These are phyloP conservation scores for Proctacanthus coquilletti DNA, from an alignment of 1,140 invertebrate genomes.

Conservation along the genomic window DNA sequence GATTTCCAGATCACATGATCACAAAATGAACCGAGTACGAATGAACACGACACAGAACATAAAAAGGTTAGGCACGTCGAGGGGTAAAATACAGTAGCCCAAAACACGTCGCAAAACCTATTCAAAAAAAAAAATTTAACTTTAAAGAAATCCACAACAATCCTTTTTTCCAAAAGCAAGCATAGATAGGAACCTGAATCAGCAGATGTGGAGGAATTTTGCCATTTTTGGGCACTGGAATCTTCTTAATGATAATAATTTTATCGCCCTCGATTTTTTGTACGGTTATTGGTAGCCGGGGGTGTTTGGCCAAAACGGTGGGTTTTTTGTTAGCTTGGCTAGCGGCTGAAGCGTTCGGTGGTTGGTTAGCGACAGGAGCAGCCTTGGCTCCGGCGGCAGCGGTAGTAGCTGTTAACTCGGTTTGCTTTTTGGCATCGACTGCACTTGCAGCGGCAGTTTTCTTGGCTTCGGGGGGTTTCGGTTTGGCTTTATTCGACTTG, in stretches of 20 bases:
- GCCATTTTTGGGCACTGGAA: constrained; percentile 26
- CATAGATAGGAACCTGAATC: no score
- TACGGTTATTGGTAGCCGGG: constrained; percentile 24
- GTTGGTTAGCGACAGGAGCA: no score
- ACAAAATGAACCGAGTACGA: no score
- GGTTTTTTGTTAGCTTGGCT: constrained; percentile 8
- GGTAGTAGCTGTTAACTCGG: constrained; percentile 22
- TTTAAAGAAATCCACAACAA: no score
- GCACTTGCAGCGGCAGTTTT: constrained; percentile 5
- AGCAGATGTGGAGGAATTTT: constrained; percentile 29
- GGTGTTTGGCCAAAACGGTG: constrained; percentile 9
- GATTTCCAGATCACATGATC: no score
- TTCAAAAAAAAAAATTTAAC: no score
- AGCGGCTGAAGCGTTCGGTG: not conserved
- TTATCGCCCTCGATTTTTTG: constrained; percentile 29
- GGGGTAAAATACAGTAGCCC: no score
- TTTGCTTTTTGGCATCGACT: constrained; percentile 12
- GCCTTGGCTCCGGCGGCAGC: constrained; percentile 11
- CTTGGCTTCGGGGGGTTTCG: constrained; percentile 14
- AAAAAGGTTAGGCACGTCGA: no score
- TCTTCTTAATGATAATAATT: constrained; percentile 30
- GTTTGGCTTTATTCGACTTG: constrained; percentile 15
- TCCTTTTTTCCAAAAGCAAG: no score
- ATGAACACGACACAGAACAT: no score
- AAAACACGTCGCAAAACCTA: no score